Evolutionary conservation across 2,888 invertebrate genomes (phyloP).

Genomic region (Xanthia icteritia): DNA sequence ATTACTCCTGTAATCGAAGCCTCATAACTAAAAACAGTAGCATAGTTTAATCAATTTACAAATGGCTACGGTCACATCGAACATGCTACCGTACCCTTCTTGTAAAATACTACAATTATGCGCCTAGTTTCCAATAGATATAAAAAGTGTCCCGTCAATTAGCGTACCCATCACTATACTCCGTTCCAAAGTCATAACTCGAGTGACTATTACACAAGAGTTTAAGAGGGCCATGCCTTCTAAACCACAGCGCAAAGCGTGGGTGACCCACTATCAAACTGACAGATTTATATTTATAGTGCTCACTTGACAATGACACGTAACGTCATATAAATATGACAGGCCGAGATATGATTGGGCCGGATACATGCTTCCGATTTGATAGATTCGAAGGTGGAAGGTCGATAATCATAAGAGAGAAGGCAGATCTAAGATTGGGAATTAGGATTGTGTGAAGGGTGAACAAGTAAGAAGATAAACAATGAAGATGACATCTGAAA

Average conservation of each 20-base stretch:
- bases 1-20: background rate
- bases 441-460: background rate
- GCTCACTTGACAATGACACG: slow-evolving; percentile 35
- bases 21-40: background rate
- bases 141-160: slow-evolving; percentile 15
- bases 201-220: slow-evolving; percentile 20
- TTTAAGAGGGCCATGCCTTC: slow-evolving; percentile 48
- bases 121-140: background rate
- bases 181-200: background rate
- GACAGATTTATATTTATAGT: slow-evolving; percentile 44
- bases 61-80: background rate
- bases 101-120: background rate
- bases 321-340: slow-evolving; percentile 38
- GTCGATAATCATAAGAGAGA: background rate
- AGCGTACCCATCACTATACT: slow-evolving; percentile 10
- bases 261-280: slow-evolving; percentile 47
- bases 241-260: slow-evolving; percentile 32
- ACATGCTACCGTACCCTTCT: background rate
- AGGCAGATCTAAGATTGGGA: background rate
- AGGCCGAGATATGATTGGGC: slow-evolving; percentile 2
- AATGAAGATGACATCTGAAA: background rate
- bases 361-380: slow-evolving; percentile 8
- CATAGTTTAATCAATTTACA: background rate
- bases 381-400: slow-evolving; percentile 17
- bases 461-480: background rate